Evolutionary conservation across 1,140 invertebrate genomes (phyloP), one percentile per base, ranked within the genome.

Genomic region (Gryllus bimaculatus): DNA sequence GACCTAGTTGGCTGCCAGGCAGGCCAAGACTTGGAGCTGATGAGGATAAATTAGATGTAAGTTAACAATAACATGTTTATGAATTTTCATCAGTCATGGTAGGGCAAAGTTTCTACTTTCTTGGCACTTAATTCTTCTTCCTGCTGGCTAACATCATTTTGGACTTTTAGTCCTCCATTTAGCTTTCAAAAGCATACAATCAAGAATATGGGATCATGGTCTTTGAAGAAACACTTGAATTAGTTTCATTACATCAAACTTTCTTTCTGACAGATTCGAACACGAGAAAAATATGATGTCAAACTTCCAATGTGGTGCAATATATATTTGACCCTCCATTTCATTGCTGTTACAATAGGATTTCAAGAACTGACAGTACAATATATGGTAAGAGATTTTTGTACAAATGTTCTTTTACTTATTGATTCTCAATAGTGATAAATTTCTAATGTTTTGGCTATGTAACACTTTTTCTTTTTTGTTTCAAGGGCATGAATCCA

Each of bases 1-100:
- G 96, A 8, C 96, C 96, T 0, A 95, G 95, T 82, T 97, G 96
- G 95, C 86, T 90, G 76, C 94, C 95, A 7, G 95, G 94, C 7
- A 90, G 89, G 78, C 92, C 94, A 0, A 88, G 95, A 83, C 88
- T 94, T 0, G 95, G 95, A n/a, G 85, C 91, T 21, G 90, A 92
- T 47, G 88, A 91, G 82, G 90, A 92, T 82, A 93, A 96, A 87
- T 87, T 94, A 73, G 90, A 94, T 82, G 94, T 95, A 89, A 90
- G 89, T 88, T 81, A 76, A 0, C 20, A 76, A 66, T 66, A 39
- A 39, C 26, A 39, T 39, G 26, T 39, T 2, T 39, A 39, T 39
- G 1, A 39, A 39, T 39, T 39, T 39, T 39, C 26, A 2, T 39
- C 26, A 39, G 1, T 5, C 26, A 39, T 39, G 26, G 26, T 39